These are phyloP conservation scores for Danaus melanippus DNA, from an alignment of 1,140 invertebrate genomes.

Conservation along the genomic window DNA sequence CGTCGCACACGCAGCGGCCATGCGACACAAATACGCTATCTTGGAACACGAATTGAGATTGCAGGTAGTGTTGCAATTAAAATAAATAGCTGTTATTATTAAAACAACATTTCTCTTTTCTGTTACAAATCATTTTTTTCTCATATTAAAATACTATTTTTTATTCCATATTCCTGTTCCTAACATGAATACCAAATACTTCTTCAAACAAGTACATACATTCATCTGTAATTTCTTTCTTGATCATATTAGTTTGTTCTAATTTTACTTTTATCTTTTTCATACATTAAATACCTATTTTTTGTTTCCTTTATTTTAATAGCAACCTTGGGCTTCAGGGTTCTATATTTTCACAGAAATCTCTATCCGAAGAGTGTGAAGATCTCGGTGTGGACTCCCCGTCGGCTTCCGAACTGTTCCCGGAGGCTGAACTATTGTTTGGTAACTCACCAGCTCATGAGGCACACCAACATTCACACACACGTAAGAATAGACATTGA, in stretches of 20 bases:
- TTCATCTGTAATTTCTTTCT: too few relatives aligned
- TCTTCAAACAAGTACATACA: too few relatives aligned
- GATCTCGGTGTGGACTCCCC: conserved; percentile 84
- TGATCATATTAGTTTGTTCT: too few relatives aligned
- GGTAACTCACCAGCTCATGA: conserved; percentile 67
- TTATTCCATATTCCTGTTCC: too few relatives aligned
- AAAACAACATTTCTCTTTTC: conserved; percentile 1
- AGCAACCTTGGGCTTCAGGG: conserved; percentile 14
- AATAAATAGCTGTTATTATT: neutral
- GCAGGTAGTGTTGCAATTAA: conserved; percentile 40
- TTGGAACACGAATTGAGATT: conserved; percentile 66
- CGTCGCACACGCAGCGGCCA: conserved; percentile 43
- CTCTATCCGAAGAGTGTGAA: conserved; percentile 82
- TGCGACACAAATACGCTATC: conserved; percentile 68
- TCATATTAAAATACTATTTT: neutral
- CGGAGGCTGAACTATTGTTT: conserved; percentile 81
- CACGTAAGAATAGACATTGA: conserved; percentile 35
- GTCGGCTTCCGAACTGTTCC: conserved; percentile 83
- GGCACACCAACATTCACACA: conserved; percentile 40
- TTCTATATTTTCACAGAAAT: conserved; percentile 73
- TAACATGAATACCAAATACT: too few relatives aligned
- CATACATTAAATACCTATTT: neutral
- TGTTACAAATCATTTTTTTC: neutral
- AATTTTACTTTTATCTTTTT: conserved; percentile 5
- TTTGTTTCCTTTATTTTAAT: conserved; percentile 8